A percentile compares a stretch with the other conserved stretches of the same genome.
phyloP scores from a whole-genome alignment of 1,140 invertebrate species.

The Neodiprion pinetum region DNA sequence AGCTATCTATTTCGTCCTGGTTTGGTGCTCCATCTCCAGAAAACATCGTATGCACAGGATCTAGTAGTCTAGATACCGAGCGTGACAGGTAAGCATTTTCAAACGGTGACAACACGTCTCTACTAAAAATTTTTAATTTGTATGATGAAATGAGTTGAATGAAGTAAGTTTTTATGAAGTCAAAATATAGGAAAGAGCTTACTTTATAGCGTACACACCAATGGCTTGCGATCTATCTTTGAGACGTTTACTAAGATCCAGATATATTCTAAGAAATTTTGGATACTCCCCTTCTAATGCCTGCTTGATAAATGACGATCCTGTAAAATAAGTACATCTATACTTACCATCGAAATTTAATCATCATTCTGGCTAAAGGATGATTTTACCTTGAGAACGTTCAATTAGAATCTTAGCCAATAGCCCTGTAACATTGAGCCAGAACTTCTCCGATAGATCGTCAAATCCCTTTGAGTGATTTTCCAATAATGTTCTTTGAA shows the following conservation, averaged over 20 bases:
- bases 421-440: slow-evolving; percentile 62
- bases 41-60: slow-evolving; percentile 88
- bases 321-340: slow-evolving; percentile 50
- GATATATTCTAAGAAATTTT: slow-evolving; percentile 76
- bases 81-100: slow-evolving; percentile 88
- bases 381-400: slow-evolving; percentile 62
- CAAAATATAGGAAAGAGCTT: slow-evolving; percentile 24
- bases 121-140: slow-evolving; percentile 44
- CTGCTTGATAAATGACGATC: slow-evolving; percentile 79
- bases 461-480: slow-evolving; percentile 50
- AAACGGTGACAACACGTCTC: slow-evolving; percentile 69
- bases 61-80: slow-evolving; percentile 82
- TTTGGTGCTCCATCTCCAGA: slow-evolving; percentile 66
- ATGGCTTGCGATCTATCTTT: slow-evolving; percentile 56
- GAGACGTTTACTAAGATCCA: slow-evolving; percentile 70
- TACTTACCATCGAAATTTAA: background rate
- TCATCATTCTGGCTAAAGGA: background rate
- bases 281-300: slow-evolving; percentile 90
- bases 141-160: slow-evolving; percentile 17
- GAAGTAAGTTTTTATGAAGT: slow-evolving; percentile 16
- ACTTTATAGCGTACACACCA: slow-evolving; percentile 51
- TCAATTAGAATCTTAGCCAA: slow-evolving; percentile 62
- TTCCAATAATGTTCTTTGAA: slow-evolving; percentile 52
- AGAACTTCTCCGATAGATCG: slow-evolving; percentile 65
- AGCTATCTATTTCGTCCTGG: slow-evolving; percentile 72